Evolutionary conservation across 2,797 vertebrate species (phyloP).

Genomic region (Spatula versicolor): DNA sequence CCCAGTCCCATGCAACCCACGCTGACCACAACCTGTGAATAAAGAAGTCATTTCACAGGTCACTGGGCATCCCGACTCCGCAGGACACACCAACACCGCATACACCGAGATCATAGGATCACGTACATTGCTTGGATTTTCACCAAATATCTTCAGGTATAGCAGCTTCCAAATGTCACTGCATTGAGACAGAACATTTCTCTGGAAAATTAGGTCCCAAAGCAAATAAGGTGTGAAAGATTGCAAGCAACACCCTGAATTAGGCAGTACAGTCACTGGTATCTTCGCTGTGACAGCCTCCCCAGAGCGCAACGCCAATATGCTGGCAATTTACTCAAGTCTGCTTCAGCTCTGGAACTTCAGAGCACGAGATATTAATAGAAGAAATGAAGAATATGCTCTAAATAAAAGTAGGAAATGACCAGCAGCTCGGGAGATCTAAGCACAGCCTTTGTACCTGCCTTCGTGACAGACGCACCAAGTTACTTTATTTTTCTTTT

Average conservation of each 20-base stretch:
- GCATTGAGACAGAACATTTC: background rate
- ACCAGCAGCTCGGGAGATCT: background rate
- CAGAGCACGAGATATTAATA: background rate
- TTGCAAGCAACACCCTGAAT: background rate
- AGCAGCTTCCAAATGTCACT: background rate
- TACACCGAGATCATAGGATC: background rate
- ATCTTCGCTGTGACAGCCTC: background rate
- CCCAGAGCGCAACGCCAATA: background rate
- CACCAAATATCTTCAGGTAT: background rate
- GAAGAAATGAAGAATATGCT: background rate
- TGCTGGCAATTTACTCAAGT: too few relatives aligned
- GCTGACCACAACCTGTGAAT: background rate
- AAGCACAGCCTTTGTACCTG: background rate
- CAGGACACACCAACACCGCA: too few relatives aligned
- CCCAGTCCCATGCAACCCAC: background rate
- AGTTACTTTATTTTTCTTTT: background rate
- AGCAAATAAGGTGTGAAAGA: background rate
- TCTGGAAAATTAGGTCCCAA: background rate
- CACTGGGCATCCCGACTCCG: background rate
- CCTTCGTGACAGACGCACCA: background rate
- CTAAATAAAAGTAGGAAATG: background rate
- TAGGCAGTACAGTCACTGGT: background rate
- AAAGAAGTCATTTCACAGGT: background rate
- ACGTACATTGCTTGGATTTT: too few relatives aligned
- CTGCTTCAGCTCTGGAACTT: too few relatives aligned